Evolutionary conservation across 2,113 vertebrate genomes (phyloP), one percentile per base, ranked within the genome.

Genomic region (Cebidichthys violaceus): DNA sequence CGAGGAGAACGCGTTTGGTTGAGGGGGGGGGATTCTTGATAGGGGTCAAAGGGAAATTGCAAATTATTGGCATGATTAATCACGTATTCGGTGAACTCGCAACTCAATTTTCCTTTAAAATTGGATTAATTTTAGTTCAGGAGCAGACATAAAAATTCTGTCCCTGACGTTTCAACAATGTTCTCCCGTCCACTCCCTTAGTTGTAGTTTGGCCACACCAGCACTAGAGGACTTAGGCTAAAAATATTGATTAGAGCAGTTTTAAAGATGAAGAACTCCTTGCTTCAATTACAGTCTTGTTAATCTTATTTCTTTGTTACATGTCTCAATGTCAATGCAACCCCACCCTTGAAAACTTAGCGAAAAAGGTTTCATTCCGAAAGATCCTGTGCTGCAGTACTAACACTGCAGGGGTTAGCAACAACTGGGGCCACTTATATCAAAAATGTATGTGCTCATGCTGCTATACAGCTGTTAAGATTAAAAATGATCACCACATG

Each of bases 391-490:
- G n/a, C 59, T 59, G 50, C n/a, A 11, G 9, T 27, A n/a, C 0
- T 24, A 52, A 10, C 64, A 22, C 37, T 43, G 39, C 45, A 60
- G 61, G 70, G 33, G 37, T 37, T 39, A 50, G 4, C 55, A 71
- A 15, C 4, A 75, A 78, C n/a, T 57, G 31, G 45, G 35, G 29
- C 20, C 29, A 47, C 75, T 54, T 54, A 4, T 18, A 79, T 72
- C 45, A 68, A 77, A 76, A n/a, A 59, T 88, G 27, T 66, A 83
- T 77, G 35, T 29, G 8, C 50, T 70, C 52, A 39, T 77, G 76
- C 64, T 83, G 77, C 67, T 67, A 10, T 45, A 83, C 66, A 77
- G 73, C 61, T 65, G 74, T 71, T 65, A 27, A 67, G 75, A 81
- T 84, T 67, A 79, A 76, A 33, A 55, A 75, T n/a, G 47, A 66